A percentile compares a stretch with the other conserved stretches of the same genome.
phyloP scores from a whole-genome alignment of 92 coral and sea anemone genomes.

The Phymanthus crucifer region DNA sequence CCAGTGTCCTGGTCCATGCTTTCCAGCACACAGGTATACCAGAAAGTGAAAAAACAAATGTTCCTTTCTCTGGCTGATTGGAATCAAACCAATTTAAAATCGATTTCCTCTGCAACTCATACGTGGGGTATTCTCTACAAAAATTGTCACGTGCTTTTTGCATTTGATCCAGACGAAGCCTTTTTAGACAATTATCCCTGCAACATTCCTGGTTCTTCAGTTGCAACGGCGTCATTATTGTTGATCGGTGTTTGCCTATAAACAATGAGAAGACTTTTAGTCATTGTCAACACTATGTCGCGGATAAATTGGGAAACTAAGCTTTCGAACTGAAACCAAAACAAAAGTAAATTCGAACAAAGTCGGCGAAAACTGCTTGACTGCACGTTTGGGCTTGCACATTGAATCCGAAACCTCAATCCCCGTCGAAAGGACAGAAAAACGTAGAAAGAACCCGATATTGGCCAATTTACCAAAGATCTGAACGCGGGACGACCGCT shows the following conservation, averaged over 20 bases:
- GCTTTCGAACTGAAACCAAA: too few relatives aligned
- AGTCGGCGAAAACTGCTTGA: too few relatives aligned
- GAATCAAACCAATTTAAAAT: constrained; percentile 43
- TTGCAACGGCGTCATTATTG: neutral
- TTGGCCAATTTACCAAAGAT: too few relatives aligned
- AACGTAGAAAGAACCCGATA: too few relatives aligned
- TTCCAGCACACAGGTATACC: constrained; percentile 46
- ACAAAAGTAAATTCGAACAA: too few relatives aligned
- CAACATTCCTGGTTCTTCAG: constrained; percentile 13
- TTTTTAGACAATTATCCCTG: neutral
- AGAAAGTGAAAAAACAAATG: constrained; percentile 27
- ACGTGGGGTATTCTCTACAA: constrained; percentile 12
- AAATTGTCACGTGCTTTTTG: constrained; percentile 26
- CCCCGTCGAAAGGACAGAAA: too few relatives aligned
- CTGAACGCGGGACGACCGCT: too few relatives aligned
- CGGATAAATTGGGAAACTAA: too few relatives aligned
- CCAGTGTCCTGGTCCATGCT: constrained; percentile 52
- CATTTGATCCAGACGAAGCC: neutral
- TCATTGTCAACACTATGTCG: too few relatives aligned
- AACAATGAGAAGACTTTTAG: too few relatives aligned
- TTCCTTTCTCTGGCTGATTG: constrained; percentile 34
- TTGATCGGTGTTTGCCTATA: neutral
- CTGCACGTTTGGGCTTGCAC: too few relatives aligned
- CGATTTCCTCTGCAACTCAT: constrained; percentile 31
- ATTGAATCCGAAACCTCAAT: too few relatives aligned